Percentiles rank a stretch among this genome's conserved stretches.
These are phyloP conservation scores for Enteromius unitaeniatus DNA, from an alignment of 2,797 vertebrate genomes.

Conservation along the genomic window DNA sequence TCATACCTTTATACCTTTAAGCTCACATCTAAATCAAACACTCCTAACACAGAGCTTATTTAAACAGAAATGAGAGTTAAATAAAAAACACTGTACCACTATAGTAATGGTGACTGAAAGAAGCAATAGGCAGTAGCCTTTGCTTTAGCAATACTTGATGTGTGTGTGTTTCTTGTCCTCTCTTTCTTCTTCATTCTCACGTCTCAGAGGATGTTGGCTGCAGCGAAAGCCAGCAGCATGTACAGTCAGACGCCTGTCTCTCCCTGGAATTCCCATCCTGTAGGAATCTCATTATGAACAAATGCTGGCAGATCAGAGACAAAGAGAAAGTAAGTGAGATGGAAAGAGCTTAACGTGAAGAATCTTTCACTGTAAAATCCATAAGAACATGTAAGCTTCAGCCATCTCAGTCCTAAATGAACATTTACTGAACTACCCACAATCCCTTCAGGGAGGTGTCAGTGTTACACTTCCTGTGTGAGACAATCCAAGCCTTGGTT, in stretches of 20 bases:
- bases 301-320: constrained; percentile 45
- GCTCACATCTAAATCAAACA: background rate
- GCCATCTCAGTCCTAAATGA: constrained; percentile 54
- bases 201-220: constrained; percentile 73
- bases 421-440: constrained; percentile 53
- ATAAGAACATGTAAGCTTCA: constrained; percentile 42
- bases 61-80: background rate
- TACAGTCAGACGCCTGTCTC: constrained; percentile 57
- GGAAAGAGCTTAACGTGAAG: constrained; percentile 27
- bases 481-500: constrained; percentile 26
- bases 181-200: constrained; percentile 67
- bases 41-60: background rate
- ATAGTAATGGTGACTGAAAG: constrained; percentile 37
- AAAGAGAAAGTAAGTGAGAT: constrained; percentile 36
- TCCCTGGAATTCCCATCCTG: constrained; percentile 60
- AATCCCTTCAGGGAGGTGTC: constrained; percentile 42
- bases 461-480: background rate
- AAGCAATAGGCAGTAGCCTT: background rate
- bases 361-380: constrained; percentile 36
- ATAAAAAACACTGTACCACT: constrained; percentile 8
- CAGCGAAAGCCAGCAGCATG: constrained; percentile 57
- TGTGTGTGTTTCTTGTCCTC: constrained; percentile 61
- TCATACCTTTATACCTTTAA: too few species aligned
- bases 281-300: constrained; percentile 65
- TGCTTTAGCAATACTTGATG: constrained; percentile 44